These are phyloP conservation scores for Tenodera sinensis DNA, from an alignment of 2,888 invertebrate species.

Conservation along the genomic window DNA sequence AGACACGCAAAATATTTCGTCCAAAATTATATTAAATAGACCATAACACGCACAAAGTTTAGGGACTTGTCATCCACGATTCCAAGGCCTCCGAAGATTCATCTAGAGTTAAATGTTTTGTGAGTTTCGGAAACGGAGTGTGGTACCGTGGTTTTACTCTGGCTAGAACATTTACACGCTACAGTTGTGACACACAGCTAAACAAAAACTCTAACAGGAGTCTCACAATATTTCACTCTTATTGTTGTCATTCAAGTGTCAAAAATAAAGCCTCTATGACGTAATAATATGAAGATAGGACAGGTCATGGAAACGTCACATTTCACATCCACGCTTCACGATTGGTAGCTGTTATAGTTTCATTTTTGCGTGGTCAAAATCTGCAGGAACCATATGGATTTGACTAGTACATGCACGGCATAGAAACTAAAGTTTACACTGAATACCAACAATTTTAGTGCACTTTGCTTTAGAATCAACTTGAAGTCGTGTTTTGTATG, in stretches of 20 bases:
- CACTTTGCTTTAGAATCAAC: background rate
- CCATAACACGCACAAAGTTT: background rate
- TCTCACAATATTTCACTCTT: conserved; percentile 8
- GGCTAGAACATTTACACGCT: background rate
- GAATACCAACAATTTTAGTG: background rate
- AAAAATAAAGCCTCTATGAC: conserved; percentile 29
- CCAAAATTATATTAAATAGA: conserved; percentile 10
- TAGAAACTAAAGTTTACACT: background rate
- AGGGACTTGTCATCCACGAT: conserved; percentile 2
- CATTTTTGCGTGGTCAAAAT: background rate
- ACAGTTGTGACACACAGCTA: conserved; percentile 6
- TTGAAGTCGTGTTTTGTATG: background rate
- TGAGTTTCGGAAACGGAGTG: conserved; percentile 6
- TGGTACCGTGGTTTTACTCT: background rate
- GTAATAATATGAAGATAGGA: conserved; percentile 21
- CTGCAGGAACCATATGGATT: background rate
- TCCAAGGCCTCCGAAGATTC: background rate
- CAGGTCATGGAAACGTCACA: conserved; percentile 11
- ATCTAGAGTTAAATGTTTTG: background rate
- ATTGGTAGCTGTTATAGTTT: background rate
- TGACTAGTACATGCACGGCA: background rate
- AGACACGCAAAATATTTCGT: conserved; percentile 11
- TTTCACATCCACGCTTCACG: background rate
- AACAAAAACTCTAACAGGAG: conserved; percentile 11
- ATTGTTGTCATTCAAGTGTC: conserved; percentile 21